Evolutionary conservation across 2,113 vertebrate genomes (phyloP).

Genomic region (Oxyura jamaicensis): DNA sequence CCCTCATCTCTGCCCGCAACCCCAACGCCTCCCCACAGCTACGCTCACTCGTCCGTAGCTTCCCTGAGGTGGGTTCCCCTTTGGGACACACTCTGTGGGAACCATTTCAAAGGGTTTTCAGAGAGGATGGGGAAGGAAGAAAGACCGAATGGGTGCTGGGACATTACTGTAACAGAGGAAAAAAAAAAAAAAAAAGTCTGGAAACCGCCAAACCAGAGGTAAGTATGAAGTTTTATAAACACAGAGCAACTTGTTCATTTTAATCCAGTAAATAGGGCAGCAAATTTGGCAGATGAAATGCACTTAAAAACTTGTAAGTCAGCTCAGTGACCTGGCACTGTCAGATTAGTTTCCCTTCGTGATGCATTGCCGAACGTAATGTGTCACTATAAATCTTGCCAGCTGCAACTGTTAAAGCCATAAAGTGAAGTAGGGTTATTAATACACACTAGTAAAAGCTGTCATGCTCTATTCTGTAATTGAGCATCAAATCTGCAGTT

Average conservation of each 20-base stretch:
- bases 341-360: slow-evolving; percentile 11
- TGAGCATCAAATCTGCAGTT: slow-evolving; percentile 16
- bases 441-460: slow-evolving; percentile 3
- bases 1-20: background rate
- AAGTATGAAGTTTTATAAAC: background rate
- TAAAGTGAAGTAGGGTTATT: slow-evolving; percentile 20
- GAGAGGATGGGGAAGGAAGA: background rate
- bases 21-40: background rate
- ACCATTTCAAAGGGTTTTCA: background rate
- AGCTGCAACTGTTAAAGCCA: slow-evolving; percentile 48
- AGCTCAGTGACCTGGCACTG: slow-evolving; percentile 47
- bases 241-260: background rate
- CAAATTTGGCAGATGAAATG: slow-evolving; percentile 47
- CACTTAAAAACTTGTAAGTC: slow-evolving; percentile 25
- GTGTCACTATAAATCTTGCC: slow-evolving; percentile 33
- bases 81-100: background rate
- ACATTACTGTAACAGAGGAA: background rate
- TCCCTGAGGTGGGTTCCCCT: background rate
- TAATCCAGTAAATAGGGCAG: slow-evolving; percentile 46
- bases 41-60: background rate
- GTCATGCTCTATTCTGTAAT: slow-evolving; percentile 34
- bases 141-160: background rate
- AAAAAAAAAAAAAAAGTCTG: background rate
- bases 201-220: background rate
- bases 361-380: slow-evolving; percentile 8